Conservation (phyloP, 2,888 invertebrate genomes). For the Crioceris asparagi region DNA sequence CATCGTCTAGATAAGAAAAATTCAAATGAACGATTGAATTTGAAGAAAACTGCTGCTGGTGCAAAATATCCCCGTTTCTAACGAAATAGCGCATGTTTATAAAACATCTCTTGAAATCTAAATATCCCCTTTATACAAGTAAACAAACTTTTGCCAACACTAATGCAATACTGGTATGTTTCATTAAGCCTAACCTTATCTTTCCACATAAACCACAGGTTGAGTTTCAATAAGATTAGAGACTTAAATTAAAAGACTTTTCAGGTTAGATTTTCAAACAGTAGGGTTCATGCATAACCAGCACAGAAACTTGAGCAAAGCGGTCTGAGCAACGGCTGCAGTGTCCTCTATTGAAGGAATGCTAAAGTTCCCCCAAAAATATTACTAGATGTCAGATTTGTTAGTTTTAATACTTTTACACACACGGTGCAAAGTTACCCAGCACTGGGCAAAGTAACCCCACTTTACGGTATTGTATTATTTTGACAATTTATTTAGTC, state of each 20-base stretch:
- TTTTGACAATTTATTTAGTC: too few relatives aligned
- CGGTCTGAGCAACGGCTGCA: too few relatives aligned
- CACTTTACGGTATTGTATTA: neutral
- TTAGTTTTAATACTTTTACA: too few relatives aligned
- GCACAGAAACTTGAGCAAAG: too few relatives aligned
- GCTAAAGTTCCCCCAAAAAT: too few relatives aligned
- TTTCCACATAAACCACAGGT: neutral
- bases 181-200: too few relatives aligned
- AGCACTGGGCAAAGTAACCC: neutral
- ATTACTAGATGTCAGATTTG: too few relatives aligned
- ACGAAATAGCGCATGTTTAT: neutral
- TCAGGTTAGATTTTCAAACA: neutral
- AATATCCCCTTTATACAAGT: too few relatives aligned
- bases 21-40: neutral
- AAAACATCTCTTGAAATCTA: neutral
- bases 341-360: too few relatives aligned
- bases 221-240: neutral
- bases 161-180: too few relatives aligned
- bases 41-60: too few relatives aligned
- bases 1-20: constrained; percentile 5
- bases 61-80: constrained; percentile 2
- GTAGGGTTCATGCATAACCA: constrained; percentile 12
- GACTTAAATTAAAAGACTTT: neutral
- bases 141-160: too few relatives aligned
- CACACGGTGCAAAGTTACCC: neutral